phyloP scores from a whole-genome alignment of 1,140 invertebrate genomes.

The Hycleus phaleratus region DNA sequence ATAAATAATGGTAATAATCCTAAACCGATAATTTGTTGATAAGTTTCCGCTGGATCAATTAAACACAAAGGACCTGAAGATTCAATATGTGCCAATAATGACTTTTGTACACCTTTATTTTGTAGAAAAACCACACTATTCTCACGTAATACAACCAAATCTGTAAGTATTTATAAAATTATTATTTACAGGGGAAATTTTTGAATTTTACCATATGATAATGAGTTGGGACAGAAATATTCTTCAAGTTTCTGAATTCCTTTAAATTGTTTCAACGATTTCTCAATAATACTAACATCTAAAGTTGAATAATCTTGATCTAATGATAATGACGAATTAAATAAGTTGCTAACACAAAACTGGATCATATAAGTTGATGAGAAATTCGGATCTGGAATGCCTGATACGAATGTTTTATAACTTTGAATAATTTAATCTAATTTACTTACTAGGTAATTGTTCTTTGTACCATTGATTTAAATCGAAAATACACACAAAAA shows the following conservation, averaged over 20 bases:
- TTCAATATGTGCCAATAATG: constrained; percentile 56
- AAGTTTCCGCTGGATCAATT: constrained; percentile 57
- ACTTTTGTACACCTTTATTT: constrained; percentile 57
- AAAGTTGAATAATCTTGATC: constrained; percentile 21
- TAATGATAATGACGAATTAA: neutral
- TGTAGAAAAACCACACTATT: constrained; percentile 44
- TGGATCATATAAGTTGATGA: constrained; percentile 27
- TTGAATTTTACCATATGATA: constrained; percentile 60
- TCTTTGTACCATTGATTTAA: constrained; percentile 94
- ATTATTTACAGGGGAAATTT: neutral
- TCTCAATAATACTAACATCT: constrained; percentile 39
- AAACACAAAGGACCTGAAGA: constrained; percentile 55
- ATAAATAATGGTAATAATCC: constrained; percentile 57
- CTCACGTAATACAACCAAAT: constrained; percentile 40
- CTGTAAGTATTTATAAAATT: neutral
- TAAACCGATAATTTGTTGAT: constrained; percentile 50
- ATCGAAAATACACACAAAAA: constrained; percentile 66
- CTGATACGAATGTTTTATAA: constrained; percentile 6
- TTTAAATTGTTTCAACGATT: constrained; percentile 38
- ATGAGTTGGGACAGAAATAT: constrained; percentile 72
- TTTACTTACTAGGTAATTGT: constrained; percentile 66
- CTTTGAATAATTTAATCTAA: no score
- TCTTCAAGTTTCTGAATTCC: constrained; percentile 55
- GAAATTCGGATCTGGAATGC: constrained; percentile 19
- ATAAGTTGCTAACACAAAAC: constrained; percentile 18